Evolutionary conservation across 2,888 invertebrate genomes (phyloP).

Genomic region (Chouioia cunea): DNA sequence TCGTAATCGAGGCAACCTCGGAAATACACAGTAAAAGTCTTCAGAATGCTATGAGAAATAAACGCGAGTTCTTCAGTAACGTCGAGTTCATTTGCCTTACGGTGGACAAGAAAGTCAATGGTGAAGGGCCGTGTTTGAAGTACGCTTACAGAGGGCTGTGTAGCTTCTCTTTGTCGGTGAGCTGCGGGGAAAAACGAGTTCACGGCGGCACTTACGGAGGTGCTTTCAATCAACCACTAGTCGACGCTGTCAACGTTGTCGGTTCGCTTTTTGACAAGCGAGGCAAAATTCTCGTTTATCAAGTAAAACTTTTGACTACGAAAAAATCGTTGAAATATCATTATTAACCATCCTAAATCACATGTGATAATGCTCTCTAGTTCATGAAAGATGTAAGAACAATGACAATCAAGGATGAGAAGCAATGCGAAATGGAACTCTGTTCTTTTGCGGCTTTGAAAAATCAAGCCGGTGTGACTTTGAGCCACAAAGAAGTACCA

Average conservation of each 20-base stretch:
- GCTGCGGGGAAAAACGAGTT: slow-evolving; percentile 51
- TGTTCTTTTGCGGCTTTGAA: slow-evolving; percentile 47
- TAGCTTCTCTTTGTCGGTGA: slow-evolving; percentile 50
- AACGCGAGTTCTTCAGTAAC: slow-evolving; percentile 50
- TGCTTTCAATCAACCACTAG: slow-evolving; percentile 54
- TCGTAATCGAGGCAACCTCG: slow-evolving; percentile 53
- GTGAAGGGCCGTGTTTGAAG: slow-evolving; percentile 51
- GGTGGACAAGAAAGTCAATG: slow-evolving; percentile 50
- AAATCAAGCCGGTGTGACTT: slow-evolving; percentile 45
- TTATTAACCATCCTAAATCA: too few species aligned
- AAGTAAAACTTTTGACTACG: slow-evolving; percentile 38
- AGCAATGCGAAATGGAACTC: slow-evolving; percentile 42
- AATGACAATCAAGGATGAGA: slow-evolving; percentile 46
- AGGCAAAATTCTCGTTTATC: slow-evolving; percentile 49
- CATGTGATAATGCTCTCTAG: slow-evolving; percentile 39
- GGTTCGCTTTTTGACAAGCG: slow-evolving; percentile 50
- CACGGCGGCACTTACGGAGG: slow-evolving; percentile 53
- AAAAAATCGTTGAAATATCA: slow-evolving; percentile 8
- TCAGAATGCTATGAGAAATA: slow-evolving; percentile 45
- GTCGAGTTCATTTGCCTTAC: slow-evolving; percentile 53
- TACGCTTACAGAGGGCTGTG: slow-evolving; percentile 54
- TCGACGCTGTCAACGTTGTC: slow-evolving; percentile 50
- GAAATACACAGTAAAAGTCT: slow-evolving; percentile 50
- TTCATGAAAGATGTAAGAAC: slow-evolving; percentile 47
- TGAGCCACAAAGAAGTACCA: slow-evolving; percentile 51